Conservation (phyloP, 2,888 invertebrate species). For the Micoletzkya japonica region DNA sequence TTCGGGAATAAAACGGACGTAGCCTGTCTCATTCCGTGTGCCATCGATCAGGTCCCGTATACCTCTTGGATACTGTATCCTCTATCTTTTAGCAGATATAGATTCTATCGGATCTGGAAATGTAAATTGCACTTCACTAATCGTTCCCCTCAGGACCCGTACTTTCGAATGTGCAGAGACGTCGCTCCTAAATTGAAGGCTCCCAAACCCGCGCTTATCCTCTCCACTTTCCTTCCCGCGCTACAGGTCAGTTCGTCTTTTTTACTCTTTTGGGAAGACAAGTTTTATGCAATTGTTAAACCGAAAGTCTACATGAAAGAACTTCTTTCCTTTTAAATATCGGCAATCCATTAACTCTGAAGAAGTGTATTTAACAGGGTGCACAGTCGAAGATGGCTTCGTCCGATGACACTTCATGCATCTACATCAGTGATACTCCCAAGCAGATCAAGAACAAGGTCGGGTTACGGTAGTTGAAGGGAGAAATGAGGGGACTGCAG, state of each 20-base stretch:
- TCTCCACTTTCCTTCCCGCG: slow-evolving; percentile 84
- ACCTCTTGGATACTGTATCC: not conserved
- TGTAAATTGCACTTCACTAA: not conserved
- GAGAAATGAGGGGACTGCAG: slow-evolving; percentile 65
- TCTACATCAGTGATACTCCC: slow-evolving; percentile 90
- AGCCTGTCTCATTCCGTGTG: slow-evolving; percentile 89
- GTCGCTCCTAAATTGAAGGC: slow-evolving; percentile 88
- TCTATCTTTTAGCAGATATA: no score
- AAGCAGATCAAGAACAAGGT: slow-evolving; percentile 95
- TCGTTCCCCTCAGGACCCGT: slow-evolving; percentile 78
- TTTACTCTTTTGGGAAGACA: not conserved
- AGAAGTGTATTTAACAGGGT: slow-evolving; percentile 71
- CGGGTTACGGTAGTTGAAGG: slow-evolving; percentile 15
- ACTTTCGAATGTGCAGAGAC: slow-evolving; percentile 97
- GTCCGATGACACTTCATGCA: slow-evolving; percentile 87
- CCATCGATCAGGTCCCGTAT: slow-evolving; percentile 85
- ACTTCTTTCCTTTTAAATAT: no score
- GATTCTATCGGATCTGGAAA: not conserved
- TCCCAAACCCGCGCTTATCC: slow-evolving; percentile 84
- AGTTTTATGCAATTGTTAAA: not conserved
- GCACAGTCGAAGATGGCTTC: slow-evolving; percentile 98
- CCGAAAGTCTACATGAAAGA: not conserved
- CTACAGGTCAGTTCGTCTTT: slow-evolving; percentile 71
- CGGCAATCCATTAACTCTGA: no score
- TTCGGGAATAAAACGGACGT: slow-evolving; percentile 74